These are phyloP conservation scores for Diachasmimorpha longicaudata DNA, from an alignment of 1,140 invertebrate species.

Conservation along the genomic window DNA sequence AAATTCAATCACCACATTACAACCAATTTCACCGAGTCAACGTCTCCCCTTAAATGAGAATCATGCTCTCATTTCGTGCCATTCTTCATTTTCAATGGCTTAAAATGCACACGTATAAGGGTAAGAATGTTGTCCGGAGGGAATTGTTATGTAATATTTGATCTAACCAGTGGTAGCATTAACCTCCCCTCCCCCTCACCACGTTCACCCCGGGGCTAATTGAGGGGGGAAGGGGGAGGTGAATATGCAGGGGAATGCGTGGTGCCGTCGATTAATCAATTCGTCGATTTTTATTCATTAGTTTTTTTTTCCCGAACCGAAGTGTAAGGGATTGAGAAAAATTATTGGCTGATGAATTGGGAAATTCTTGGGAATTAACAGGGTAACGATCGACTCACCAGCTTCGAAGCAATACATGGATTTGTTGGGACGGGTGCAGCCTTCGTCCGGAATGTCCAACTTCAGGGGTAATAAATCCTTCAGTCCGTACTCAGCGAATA, in stretches of 20 bases:
- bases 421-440: slow-evolving; percentile 86
- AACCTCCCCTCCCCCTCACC: neutral
- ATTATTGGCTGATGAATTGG: neutral
- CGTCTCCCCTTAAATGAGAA: too few relatives aligned
- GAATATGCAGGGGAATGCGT: slow-evolving; percentile 10
- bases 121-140: slow-evolving; percentile 7
- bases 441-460: slow-evolving; percentile 88
- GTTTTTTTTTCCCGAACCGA: neutral
- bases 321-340: neutral
- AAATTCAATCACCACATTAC: slow-evolving; percentile 27
- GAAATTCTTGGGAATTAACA: neutral
- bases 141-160: slow-evolving; percentile 2
- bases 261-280: slow-evolving; percentile 1
- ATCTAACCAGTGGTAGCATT: neutral
- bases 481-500: slow-evolving; percentile 84
- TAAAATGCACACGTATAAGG: slow-evolving; percentile 14
- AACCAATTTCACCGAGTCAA: too few relatives aligned
- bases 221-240: neutral
- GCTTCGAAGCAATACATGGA: slow-evolving; percentile 93
- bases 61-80: neutral
- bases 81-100: neutral
- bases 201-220: neutral
- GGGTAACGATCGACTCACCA: slow-evolving; percentile 65
- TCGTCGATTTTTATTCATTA: neutral
- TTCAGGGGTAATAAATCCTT: slow-evolving; percentile 91